Conservation (phyloP, 2,113 vertebrate genomes). For the Oryzias melastigma region DNA sequence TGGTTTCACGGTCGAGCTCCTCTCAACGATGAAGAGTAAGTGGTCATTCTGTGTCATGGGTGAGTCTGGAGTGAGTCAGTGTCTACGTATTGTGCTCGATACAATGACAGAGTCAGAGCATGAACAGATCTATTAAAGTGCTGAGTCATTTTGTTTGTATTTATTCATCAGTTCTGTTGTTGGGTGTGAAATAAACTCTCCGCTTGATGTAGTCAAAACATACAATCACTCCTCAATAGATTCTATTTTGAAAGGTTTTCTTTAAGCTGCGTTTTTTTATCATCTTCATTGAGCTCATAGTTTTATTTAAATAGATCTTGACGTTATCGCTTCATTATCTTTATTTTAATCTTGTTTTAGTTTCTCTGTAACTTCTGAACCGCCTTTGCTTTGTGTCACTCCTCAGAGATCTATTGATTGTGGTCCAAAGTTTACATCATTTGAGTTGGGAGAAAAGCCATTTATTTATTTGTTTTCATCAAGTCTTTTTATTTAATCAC, state of each 20-base stretch:
- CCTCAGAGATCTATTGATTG: not conserved
- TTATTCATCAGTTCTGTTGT: constrained; percentile 9
- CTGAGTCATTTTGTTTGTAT: not conserved
- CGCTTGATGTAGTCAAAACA: not conserved
- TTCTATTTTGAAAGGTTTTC: too few relatives aligned
- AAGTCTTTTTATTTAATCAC: not conserved
- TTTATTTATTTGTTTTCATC: not conserved
- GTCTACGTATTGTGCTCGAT: too few relatives aligned
- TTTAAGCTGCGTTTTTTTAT: too few relatives aligned
- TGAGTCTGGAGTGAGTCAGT: too few relatives aligned
- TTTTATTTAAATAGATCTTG: too few relatives aligned
- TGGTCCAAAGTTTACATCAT: constrained; percentile 4
- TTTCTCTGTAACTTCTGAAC: not conserved
- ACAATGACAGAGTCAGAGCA: not conserved
- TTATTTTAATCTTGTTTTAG: not conserved
- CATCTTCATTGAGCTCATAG: too few relatives aligned
- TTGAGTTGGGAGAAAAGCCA: constrained; percentile 1
- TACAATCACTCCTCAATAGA: too few relatives aligned
- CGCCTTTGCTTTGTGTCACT: not conserved
- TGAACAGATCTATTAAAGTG: not conserved
- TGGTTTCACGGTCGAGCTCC: too few relatives aligned
- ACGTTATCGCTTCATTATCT: too few relatives aligned
- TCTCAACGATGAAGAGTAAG: too few relatives aligned
- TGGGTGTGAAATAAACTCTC: not conserved
- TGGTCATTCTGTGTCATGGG: not conserved